A percentile compares a stretch with the other conserved stretches of the same genome.
Conservation (phyloP, 2,888 invertebrate genomes). For the Chorisops tibialis region DNA sequence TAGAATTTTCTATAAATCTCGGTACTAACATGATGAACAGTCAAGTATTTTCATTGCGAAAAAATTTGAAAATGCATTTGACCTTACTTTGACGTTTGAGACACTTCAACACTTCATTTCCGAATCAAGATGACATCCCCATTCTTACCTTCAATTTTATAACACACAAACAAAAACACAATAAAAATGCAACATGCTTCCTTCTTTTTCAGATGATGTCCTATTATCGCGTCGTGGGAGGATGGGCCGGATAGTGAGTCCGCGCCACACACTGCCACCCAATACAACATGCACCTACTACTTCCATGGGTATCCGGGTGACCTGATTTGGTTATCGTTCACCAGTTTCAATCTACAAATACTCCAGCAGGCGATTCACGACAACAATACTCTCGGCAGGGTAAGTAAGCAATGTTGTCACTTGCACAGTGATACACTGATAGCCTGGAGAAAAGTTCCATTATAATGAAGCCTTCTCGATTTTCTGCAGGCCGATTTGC, state of each 20-base stretch:
- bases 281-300: constrained; percentile 84
- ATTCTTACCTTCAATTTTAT: no score
- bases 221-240: constrained; percentile 60
- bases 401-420: constrained; percentile 41
- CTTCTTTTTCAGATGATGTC: constrained; percentile 49
- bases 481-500: constrained; percentile 46
- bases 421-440: background rate
- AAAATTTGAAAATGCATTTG: no score
- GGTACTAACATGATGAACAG: no score
- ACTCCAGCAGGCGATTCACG: constrained; percentile 60
- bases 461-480: background rate
- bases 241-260: constrained; percentile 71
- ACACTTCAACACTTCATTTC: no score
- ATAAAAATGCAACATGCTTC: background rate
- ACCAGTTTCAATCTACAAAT: constrained; percentile 80
- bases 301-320: constrained; percentile 74
- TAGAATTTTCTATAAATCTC: no score
- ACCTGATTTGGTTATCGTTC: constrained; percentile 84
- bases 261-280: constrained; percentile 79
- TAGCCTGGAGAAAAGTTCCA: background rate
- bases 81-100: no score
- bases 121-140: no score
- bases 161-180: no score
- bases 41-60: no score
- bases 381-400: constrained; percentile 54